phyloP scores from a whole-genome alignment of 2,113 vertebrate species.

The Craseonycteris thonglongyai region DNA sequence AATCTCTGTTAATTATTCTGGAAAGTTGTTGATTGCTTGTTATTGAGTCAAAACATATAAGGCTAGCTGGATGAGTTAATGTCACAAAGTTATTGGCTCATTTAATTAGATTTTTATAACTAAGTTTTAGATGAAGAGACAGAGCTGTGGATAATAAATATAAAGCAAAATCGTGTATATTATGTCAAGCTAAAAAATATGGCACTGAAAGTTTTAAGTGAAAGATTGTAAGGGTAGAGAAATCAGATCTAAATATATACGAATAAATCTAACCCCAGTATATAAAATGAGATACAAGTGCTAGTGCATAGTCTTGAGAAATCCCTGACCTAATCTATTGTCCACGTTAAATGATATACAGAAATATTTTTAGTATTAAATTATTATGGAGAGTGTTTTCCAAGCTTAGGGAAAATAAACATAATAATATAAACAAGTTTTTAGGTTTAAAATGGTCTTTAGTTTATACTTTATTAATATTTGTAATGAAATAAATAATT shows the following conservation, averaged over 20 bases:
- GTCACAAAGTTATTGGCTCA: conserved; percentile 47
- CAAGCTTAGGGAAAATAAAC: not conserved
- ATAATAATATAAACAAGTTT: not conserved
- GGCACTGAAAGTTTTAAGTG: conserved; percentile 7
- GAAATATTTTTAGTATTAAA: not conserved
- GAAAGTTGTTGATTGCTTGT: conserved; percentile 49
- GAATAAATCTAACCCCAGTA: not conserved
- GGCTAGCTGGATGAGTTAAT: conserved; percentile 56
- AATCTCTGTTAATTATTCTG: conserved; percentile 48
- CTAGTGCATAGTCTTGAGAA: not conserved
- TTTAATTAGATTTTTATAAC: conserved; percentile 52
- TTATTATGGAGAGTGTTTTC: not conserved
- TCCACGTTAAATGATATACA: not conserved
- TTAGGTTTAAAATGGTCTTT: not conserved
- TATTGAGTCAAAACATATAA: conserved; percentile 49
- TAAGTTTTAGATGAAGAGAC: conserved; percentile 56
- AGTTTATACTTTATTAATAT: not conserved
- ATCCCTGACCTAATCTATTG: not conserved
- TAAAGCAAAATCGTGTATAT: conserved; percentile 47
- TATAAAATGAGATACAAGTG: not conserved
- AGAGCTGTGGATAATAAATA: conserved; percentile 57
- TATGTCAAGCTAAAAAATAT: conserved; percentile 37
- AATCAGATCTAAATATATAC: not conserved
- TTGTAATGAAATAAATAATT: not conserved
- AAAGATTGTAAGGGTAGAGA: not conserved